Percentiles rank a stretch among this genome's conserved stretches.
phyloP scores from a whole-genome alignment of 2,888 invertebrate species.

The Creontiades dilutus region DNA sequence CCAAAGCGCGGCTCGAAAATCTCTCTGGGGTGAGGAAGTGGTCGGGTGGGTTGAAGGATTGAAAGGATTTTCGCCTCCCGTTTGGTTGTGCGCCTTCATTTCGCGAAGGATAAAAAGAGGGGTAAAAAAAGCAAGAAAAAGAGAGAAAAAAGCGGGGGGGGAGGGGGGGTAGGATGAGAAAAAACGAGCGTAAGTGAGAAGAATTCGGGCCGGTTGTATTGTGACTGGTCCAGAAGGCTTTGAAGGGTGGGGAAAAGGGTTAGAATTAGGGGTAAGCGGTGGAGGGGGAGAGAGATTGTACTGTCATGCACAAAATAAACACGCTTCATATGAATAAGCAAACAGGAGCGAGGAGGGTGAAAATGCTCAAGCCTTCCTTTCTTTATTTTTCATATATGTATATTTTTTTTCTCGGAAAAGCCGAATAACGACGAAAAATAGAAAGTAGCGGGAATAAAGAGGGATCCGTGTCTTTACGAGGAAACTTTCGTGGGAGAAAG shows the following conservation, averaged over 20 bases:
- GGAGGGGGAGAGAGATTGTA: neutral
- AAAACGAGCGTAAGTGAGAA: conserved; percentile 4
- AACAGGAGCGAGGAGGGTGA: neutral
- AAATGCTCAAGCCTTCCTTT: neutral
- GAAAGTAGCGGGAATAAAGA: neutral
- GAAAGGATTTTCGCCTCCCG: neutral
- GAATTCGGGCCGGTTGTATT: conserved; percentile 19
- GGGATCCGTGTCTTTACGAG: neutral
- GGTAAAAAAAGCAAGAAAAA: neutral
- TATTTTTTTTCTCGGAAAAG: no score
- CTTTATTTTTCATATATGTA: neutral
- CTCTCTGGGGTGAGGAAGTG: neutral
- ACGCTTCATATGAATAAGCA: conserved; percentile 10
- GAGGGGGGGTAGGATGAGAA: no score
- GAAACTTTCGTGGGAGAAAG: no score
- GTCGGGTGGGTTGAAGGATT: neutral
- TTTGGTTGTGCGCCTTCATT: neutral
- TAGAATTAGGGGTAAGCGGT: no score
- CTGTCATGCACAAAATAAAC: conserved; percentile 14
- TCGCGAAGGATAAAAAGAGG: neutral
- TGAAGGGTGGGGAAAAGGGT: neutral
- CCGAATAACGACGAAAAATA: neutral
- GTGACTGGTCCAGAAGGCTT: neutral
- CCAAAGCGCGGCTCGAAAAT: neutral
- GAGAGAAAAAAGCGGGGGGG: neutral